Percentiles rank a stretch among this genome's conserved stretches.
phyloP scores from a whole-genome alignment of 2,888 invertebrate species.

The Phortica magna region DNA sequence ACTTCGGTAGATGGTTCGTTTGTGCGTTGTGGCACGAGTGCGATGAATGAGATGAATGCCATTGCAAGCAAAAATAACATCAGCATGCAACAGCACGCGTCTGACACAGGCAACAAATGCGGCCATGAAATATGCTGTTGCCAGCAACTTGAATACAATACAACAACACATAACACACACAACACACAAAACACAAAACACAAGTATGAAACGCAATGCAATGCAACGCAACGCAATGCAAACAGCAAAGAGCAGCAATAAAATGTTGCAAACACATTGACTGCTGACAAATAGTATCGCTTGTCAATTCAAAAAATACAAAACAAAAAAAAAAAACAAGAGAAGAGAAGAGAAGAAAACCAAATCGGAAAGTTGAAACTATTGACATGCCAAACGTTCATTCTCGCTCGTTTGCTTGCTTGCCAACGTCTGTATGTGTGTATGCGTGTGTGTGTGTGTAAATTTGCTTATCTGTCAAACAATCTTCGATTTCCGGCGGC shows the following conservation, averaged over 20 bases:
- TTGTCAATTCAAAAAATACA: slow-evolving; percentile 77
- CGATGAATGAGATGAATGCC: background rate
- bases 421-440: slow-evolving; percentile 36
- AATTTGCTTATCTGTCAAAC: slow-evolving; percentile 71
- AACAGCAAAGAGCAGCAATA: slow-evolving; percentile 58
- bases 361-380: slow-evolving; percentile 4
- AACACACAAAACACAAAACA: slow-evolving; percentile 6
- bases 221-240: slow-evolving; percentile 48
- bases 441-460: slow-evolving; percentile 49
- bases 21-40: background rate
- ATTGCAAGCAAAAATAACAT: slow-evolving; percentile 5
- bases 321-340: slow-evolving; percentile 48
- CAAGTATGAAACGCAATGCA: slow-evolving; percentile 24
- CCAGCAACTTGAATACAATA: slow-evolving; percentile 14
- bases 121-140: slow-evolving; percentile 23
- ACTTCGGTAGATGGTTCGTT: background rate
- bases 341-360: slow-evolving; percentile 36
- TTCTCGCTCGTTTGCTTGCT: slow-evolving; percentile 19
- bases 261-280: slow-evolving; percentile 77
- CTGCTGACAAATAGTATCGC: slow-evolving; percentile 78
- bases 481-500: slow-evolving; percentile 51
- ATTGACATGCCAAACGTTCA: slow-evolving; percentile 37
- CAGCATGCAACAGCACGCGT: slow-evolving; percentile 42
- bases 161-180: background rate
- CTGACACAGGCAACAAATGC: slow-evolving; percentile 65